phyloP scores from a whole-genome alignment of 2,888 invertebrate genomes.

The Synergus japonicus region DNA sequence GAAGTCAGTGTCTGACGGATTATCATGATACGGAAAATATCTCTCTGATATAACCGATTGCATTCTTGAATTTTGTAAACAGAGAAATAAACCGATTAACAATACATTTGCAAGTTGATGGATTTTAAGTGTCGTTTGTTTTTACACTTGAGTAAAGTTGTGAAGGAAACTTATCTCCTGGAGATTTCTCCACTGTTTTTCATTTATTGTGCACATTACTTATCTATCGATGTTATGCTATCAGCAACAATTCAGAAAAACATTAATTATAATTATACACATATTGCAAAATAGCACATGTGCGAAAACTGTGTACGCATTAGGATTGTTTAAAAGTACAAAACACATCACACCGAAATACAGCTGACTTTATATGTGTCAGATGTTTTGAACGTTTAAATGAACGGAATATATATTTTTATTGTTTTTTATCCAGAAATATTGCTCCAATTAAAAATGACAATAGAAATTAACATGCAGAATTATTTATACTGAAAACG shows the following conservation, averaged over 20 bases:
- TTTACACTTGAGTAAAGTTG: not conserved
- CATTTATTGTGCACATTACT: not conserved
- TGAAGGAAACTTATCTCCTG: not conserved
- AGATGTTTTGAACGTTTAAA: no score
- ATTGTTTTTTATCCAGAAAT: no score
- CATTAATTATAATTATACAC: not conserved
- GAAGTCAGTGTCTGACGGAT: not conserved
- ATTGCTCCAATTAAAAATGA: no score
- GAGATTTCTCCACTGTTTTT: slow-evolving; percentile 1
- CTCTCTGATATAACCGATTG: not conserved
- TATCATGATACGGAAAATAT: not conserved
- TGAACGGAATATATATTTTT: no score
- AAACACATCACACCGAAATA: no score
- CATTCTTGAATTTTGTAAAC: not conserved
- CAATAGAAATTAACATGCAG: no score
- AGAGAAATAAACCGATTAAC: not conserved
- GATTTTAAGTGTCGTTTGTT: not conserved
- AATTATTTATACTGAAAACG: no score
- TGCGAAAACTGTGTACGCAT: no score
- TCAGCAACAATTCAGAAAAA: not conserved
- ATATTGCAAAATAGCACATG: no score
- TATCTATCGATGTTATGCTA: not conserved
- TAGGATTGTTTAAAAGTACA: no score
- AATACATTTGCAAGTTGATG: not conserved
- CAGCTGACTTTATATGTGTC: no score